Base-by-base conservation (phyloP, 2,113 vertebrate species). In the Ciconia maguari region DNA sequence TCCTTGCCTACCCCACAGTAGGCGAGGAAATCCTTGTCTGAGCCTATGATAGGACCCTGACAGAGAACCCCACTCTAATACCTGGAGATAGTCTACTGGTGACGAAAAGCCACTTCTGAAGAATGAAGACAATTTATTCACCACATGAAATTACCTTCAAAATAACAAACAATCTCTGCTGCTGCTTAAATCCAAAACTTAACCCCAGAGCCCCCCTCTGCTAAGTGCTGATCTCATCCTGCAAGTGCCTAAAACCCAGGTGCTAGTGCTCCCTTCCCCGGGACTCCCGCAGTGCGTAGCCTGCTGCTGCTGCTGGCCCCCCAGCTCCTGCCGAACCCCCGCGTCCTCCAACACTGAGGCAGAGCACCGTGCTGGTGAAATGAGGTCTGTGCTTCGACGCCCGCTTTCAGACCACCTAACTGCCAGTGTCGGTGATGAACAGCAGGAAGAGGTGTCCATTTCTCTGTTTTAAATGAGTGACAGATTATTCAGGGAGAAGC, bases 11-110 rank as follows among this genome's bases (percentile, higher is more conserved):
- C 13, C 25, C 64, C 51, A 32, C 72, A 86, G 84, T 41, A 74
- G 82, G 71, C 88, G 66, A 93, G 54, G 55, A 95, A 97, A 95
- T 71, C 71, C 58, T 91, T 91, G 55, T 86, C 8, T 94, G 51
- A 96, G 82, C 46, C 60, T 60, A 4, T 17, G 93, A 81, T 80
- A 74, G 64, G 75, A 77, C 66, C 51, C 72, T 94, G 68, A 58
- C 71, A 70, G 81, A 64, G 75, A 75, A 55, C 9, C 29, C n/a
- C 13, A 27, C 57, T 92, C 54, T 77, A 83, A 65, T 72, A 91
- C 75, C 48, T 93, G 68, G 68, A 90, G 55, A 55, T 24, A 77
- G 46, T 48, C 82, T 52, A 24, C 29, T 1, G 6, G 60, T 44
- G 64, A 94, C 55, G 54, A 90, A 88, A 88, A 88, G 16, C 14